Base-by-base conservation (phyloP, 2,888 invertebrate genomes). In the Exephanes ischioxanthus region DNA sequence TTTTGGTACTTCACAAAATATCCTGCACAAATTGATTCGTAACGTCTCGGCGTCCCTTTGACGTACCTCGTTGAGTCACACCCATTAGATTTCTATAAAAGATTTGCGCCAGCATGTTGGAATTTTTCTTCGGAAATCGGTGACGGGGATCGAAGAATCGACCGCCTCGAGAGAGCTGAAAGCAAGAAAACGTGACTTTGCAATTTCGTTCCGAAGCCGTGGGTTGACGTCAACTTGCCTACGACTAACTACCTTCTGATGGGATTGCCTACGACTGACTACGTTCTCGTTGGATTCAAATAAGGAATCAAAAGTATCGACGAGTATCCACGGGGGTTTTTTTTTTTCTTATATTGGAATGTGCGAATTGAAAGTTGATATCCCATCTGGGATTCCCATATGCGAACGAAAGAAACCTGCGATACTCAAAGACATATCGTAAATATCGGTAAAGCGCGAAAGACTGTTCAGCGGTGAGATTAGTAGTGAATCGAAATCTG, bases 1-100 rank as follows among this genome's bases (percentile, higher is more conserved):
- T 88, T 88, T 88, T 87, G 86, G 84, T 75, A 88, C 71, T 85
- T 82, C 51, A 79, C 51, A 51, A 67, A 76, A 83, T 66, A 55
- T 82, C 85, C 86, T 68, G 82, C 84, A 84, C 81, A 88, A 89
- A 90, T 90, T 88, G 89, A 90, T 90, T 89, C 86, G 89, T 89
- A 87, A 89, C 87, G 88, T 88, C 83, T 82, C 55, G 79, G 79
- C 33, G 71, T 30, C 76, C 70, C 80, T 86, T 87, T 87, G 77
- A 80, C 33, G 53, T 66, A 61, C n/a, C 73, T 77, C 45, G 41
- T 58, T 16, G 80, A 72, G 70, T 70, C 68, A 80, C 80, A 77
- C 70, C 82, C 79, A 77, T 83, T 70, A 81, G 86, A 88, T 87
- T 88, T 73, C 67, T 53, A 71, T 83, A 14, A 78, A 11, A 58